Percentiles rank a stretch among this genome's conserved stretches.
Evolutionary conservation across 2,113 vertebrate species (phyloP).

Genomic region (Microtus montanus): DNA sequence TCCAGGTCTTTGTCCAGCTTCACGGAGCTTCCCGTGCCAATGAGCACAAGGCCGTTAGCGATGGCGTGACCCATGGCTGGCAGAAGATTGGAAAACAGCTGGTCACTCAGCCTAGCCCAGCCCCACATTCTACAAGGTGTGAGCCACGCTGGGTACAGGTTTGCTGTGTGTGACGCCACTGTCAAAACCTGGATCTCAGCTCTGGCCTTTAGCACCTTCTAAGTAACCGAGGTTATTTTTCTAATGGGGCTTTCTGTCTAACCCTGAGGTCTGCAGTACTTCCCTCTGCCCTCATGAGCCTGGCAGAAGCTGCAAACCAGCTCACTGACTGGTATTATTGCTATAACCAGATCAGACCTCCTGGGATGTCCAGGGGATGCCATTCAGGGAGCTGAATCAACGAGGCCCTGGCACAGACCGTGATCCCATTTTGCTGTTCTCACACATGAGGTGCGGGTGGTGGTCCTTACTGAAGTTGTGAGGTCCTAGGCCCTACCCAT

Average conservation of each 20-base stretch:
- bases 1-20: slow-evolving; percentile 87
- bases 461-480: too few relatives aligned
- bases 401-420: not conserved
- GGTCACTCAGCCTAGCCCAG: not conserved
- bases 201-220: accelerated
- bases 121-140: accelerated
- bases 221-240: accelerated
- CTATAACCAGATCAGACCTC: not conserved
- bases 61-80: slow-evolving; percentile 95
- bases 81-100: not conserved
- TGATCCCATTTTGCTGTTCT: accelerated
- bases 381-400: not conserved
- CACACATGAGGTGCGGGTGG: not conserved
- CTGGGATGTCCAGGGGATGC: not conserved
- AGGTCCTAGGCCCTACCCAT: not conserved
- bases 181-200: accelerated
- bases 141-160: accelerated
- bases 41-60: slow-evolving; percentile 89
- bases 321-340: not conserved
- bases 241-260: too few relatives aligned
- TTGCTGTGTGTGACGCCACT: accelerated
- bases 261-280: accelerated
- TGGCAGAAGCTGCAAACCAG: accelerated
- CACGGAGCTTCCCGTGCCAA: slow-evolving; percentile 87
- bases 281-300: not conserved